Evolutionary conservation across 2,888 invertebrate genomes (phyloP).

Genomic region (Drosophila robusta): DNA sequence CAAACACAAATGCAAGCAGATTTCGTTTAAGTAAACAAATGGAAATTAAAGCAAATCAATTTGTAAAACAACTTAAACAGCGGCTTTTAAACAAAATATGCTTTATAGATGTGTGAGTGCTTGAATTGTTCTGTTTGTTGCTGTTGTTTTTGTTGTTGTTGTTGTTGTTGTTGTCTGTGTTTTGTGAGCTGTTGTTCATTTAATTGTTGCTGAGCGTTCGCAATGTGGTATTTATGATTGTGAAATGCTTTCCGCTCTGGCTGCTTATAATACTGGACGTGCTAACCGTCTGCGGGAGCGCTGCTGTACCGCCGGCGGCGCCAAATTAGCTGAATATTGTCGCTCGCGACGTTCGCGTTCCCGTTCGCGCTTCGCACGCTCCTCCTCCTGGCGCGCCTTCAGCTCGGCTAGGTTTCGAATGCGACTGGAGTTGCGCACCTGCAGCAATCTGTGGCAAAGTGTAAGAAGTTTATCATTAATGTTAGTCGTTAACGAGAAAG

Average conservation of each 20-base stretch:
- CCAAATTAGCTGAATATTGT: conserved; percentile 67
- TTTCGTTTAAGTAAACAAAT: conserved; percentile 55
- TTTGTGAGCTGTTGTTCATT: conserved; percentile 15
- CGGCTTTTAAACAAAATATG: conserved; percentile 45
- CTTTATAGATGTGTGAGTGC: conserved; percentile 44
- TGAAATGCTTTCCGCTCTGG: conserved; percentile 45
- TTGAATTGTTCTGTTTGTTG: conserved; percentile 25
- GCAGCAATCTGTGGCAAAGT: conserved; percentile 76
- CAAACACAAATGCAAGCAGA: conserved; percentile 65
- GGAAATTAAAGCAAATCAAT: conserved; percentile 56
- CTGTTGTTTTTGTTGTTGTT: conserved; percentile 14
- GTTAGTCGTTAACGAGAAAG: no score
- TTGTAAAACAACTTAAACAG: conserved; percentile 58
- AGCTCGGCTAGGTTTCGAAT: conserved; percentile 83
- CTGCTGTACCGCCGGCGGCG: conserved; percentile 82
- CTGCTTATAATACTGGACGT: conserved; percentile 63
- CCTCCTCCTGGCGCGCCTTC: conserved; percentile 85
- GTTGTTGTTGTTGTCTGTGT: conserved; percentile 21
- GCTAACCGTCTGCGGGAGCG: conserved; percentile 87
- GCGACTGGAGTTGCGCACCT: conserved; percentile 84
- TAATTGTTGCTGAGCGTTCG: conserved; percentile 22
- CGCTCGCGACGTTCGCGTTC: conserved; percentile 58
- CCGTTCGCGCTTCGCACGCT: conserved; percentile 84
- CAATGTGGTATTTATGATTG: conserved; percentile 42
- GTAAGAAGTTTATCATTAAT: neutral